These are phyloP conservation scores for Butorides virescens DNA, from an alignment of 2,113 vertebrate species.

Conservation along the genomic window DNA sequence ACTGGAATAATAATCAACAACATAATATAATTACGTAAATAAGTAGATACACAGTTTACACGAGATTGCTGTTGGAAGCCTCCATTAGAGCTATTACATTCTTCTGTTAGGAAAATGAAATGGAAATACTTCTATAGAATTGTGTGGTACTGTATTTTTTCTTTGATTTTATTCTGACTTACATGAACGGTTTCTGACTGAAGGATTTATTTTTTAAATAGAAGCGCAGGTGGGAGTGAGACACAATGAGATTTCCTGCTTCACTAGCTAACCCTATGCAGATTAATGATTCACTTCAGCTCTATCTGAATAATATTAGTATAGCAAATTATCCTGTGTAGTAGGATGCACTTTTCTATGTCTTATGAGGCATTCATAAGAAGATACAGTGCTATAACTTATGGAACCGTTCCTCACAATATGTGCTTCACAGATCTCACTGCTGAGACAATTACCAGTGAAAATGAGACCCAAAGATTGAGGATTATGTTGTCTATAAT, in stretches of 20 bases:
- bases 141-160: neutral
- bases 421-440: neutral
- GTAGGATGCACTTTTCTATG: slow-evolving; percentile 50
- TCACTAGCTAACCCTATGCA: slow-evolving; percentile 59
- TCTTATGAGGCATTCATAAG: slow-evolving; percentile 55
- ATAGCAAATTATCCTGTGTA: slow-evolving; percentile 60
- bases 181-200: slow-evolving; percentile 6
- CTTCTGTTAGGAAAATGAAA: slow-evolving; percentile 28
- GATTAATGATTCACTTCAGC: slow-evolving; percentile 66
- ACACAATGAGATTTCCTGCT: slow-evolving; percentile 68
- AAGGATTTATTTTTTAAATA: slow-evolving; percentile 68
- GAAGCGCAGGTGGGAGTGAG: slow-evolving; percentile 34
- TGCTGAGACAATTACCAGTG: slow-evolving; percentile 45
- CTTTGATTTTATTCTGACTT: slow-evolving; percentile 34
- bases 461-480: slow-evolving; percentile 42
- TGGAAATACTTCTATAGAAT: neutral
- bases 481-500: slow-evolving; percentile 40
- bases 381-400: neutral
- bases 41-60: neutral
- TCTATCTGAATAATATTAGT: slow-evolving; percentile 71
- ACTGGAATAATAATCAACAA: neutral
- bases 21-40: neutral
- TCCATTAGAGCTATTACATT: neutral
- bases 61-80: neutral
- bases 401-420: neutral